Evolutionary conservation across 2,113 vertebrate genomes (phyloP), one percentile per base, ranked within the genome.

Genomic region (Oxygymnocypris stewartii): DNA sequence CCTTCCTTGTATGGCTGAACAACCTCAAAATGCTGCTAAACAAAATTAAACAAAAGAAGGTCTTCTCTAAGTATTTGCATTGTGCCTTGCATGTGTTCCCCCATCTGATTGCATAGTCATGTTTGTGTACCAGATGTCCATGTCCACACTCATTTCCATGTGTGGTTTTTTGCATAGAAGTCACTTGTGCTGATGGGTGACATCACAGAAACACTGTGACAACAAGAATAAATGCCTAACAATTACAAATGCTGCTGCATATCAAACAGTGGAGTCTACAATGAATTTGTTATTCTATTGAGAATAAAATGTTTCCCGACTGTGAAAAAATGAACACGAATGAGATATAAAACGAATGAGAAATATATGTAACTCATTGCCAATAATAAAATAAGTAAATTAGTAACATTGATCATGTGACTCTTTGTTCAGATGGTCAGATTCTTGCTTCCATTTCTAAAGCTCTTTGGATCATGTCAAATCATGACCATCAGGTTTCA

Each of bases 61-160:
- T 25, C n/a, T 84, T 84, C 23, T 82, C 61, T 42, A 35, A 40
- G n/a, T 35, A 82, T 89, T 89, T 87, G 78, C 88, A 85, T 87
- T 37, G 40, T 61, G 78, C 18, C 40, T 79, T 85, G 85, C 83
- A 87, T 87, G 86, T 87, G 88, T 87, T 87, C 71, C 86, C 87
- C 88, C 49, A 25, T 85, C 78, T 35, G 80, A 81, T 87, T 87
- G 82, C 79, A 78, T 85, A 89, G 87, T 76, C 35, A 74, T 35
- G 85, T 89, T 87, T 87, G 78, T 74, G 75, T 84, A 77, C 57
- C 65, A 89, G 49, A 89, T 77, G 83, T 85, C 85, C 83, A 16
- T 84, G 16, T 31, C 57, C 49, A 73, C 11, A 31, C 61, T 82
- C 71, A 89, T 89, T 85, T 85, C 35, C 86, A 89, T 89, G 8